Conservation (phyloP, 2,888 invertebrate genomes). For the Oligia fasciuncula region DNA sequence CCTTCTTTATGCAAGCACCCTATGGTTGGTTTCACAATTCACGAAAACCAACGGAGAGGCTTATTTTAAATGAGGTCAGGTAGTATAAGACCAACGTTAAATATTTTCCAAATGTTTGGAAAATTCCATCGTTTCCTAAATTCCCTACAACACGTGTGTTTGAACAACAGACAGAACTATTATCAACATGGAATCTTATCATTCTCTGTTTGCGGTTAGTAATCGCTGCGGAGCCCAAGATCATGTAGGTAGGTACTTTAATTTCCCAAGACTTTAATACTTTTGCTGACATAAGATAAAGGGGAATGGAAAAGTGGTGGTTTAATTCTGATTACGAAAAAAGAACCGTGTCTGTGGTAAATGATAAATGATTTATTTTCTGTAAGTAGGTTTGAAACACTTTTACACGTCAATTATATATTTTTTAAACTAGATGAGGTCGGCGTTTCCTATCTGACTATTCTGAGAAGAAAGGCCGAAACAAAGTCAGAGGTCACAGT, state of each 20-base stretch:
- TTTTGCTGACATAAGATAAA: conserved; percentile 43
- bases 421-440: too few relatives aligned
- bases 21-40: not conserved
- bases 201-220: conserved; percentile 50
- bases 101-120: conserved; percentile 25
- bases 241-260: conserved; percentile 25
- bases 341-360: not conserved
- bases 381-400: too few relatives aligned
- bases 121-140: conserved; percentile 45
- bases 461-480: too few relatives aligned
- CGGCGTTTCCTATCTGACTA: too few relatives aligned
- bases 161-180: conserved; percentile 44
- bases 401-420: too few relatives aligned
- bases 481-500: too few relatives aligned
- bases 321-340: conserved; percentile 1
- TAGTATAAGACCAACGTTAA: not conserved
- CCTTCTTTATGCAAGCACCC: not conserved
- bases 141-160: conserved; percentile 25
- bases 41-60: not conserved
- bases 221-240: conserved; percentile 43
- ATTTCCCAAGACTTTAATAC: conserved; percentile 38
- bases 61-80: not conserved
- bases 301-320: conserved; percentile 5
- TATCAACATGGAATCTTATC: conserved; percentile 58
- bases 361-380: too few relatives aligned